These are phyloP conservation scores for Hemithea aestivaria DNA, from an alignment of 2,888 invertebrate species.

Conservation along the genomic window DNA sequence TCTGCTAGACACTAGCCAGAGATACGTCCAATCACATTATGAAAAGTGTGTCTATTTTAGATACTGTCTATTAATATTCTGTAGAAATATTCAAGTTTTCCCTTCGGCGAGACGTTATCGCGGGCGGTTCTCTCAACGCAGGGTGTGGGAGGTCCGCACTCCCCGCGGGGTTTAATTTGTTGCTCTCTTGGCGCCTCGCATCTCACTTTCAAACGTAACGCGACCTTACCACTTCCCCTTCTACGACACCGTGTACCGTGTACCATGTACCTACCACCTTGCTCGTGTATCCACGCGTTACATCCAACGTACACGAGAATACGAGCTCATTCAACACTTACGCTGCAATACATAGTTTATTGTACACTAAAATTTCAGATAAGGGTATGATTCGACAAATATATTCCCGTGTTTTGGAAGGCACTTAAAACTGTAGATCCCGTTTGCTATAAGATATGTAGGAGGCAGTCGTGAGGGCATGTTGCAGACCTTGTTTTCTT, in stretches of 20 bases:
- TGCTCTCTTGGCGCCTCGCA: conserved; percentile 78
- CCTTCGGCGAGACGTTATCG: conserved; percentile 72
- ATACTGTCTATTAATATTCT: conserved; percentile 17
- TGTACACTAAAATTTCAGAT: too few species aligned
- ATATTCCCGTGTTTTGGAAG: too few species aligned
- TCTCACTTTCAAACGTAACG: conserved; percentile 78
- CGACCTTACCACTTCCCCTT: conserved; percentile 71
- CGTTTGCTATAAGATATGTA: too few species aligned
- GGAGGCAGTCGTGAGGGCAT: too few species aligned
- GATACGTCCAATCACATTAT: too few species aligned
- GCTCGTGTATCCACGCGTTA: conserved; percentile 45
- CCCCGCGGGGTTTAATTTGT: conserved; percentile 77
- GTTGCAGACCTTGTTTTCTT: too few species aligned
- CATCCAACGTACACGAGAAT: conserved; percentile 30
- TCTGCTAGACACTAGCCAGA: too few species aligned
- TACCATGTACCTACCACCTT: conserved; percentile 35
- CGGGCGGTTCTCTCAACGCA: conserved; percentile 64
- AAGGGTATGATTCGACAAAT: too few species aligned
- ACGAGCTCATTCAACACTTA: conserved; percentile 1
- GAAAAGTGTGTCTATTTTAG: background rate
- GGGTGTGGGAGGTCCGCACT: conserved; percentile 55
- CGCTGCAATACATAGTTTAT: conserved; percentile 3
- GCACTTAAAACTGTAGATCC: too few species aligned
- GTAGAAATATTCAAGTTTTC: conserved; percentile 66
- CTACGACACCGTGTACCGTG: conserved; percentile 50